Conservation (phyloP, 2,113 vertebrate species). For the Pseudonaja textilis region DNA sequence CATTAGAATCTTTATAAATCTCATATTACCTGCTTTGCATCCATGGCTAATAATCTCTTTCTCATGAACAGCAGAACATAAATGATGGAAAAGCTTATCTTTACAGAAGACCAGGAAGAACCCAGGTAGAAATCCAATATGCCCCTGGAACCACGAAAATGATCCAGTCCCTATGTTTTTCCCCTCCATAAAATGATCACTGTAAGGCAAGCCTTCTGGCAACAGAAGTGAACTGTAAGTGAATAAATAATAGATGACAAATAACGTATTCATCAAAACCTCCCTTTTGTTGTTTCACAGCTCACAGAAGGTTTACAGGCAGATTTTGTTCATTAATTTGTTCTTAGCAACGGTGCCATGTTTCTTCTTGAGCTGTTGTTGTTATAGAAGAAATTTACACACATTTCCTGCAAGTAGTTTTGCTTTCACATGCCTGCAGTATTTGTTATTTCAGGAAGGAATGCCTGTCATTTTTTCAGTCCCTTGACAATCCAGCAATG, state of each 20-base stretch:
- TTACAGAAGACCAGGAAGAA: not conserved
- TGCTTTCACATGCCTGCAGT: not conserved
- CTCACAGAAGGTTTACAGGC: not conserved
- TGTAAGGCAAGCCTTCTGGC: conserved; percentile 20
- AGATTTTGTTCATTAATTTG: conserved; percentile 10
- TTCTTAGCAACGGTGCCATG: not conserved
- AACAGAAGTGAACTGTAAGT: conserved; percentile 18
- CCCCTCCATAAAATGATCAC: not conserved
- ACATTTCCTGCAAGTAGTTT: not conserved
- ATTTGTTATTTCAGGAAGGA: not conserved
- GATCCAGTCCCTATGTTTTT: not conserved
- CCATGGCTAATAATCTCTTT: not conserved
- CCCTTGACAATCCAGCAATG: not conserved
- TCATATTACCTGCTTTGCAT: not conserved
- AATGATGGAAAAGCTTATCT: not conserved
- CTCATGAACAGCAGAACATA: not conserved
- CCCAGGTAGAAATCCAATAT: not conserved
- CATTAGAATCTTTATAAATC: not conserved
- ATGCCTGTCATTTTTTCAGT: not conserved
- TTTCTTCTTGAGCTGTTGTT: not conserved
- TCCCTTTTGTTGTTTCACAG: not conserved
- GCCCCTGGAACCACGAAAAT: not conserved
- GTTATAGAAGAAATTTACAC: not conserved
- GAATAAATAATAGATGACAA: conserved; percentile 25
- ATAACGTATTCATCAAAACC: conserved; percentile 10